These are phyloP conservation scores for Brenthis ino DNA, from an alignment of 2,888 invertebrate species.

Conservation along the genomic window DNA sequence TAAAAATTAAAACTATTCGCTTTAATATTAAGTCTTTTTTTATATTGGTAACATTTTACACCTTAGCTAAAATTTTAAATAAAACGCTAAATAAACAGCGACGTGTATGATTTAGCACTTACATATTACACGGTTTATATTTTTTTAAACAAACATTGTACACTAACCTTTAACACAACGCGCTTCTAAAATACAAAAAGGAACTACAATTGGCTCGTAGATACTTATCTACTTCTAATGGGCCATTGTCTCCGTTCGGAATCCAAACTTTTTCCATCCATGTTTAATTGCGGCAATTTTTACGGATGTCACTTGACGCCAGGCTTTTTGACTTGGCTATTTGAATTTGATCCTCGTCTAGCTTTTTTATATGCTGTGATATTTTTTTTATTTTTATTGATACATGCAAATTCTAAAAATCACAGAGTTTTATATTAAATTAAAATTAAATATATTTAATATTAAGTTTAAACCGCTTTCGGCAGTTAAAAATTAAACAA, in stretches of 20 bases:
- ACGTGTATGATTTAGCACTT: neutral
- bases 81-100: neutral
- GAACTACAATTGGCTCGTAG: constrained; percentile 65
- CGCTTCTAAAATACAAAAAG: constrained; percentile 55
- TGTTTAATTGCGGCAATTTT: constrained; percentile 78
- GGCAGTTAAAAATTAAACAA: neutral
- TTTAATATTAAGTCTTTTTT: too few relatives aligned
- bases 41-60: too few relatives aligned
- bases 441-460: too few relatives aligned
- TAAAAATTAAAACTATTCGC: neutral
- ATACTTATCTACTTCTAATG: constrained; percentile 78
- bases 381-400: constrained; percentile 7
- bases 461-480: neutral
- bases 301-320: constrained; percentile 65
- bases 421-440: neutral
- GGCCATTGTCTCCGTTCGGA: constrained; percentile 70
- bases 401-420: neutral
- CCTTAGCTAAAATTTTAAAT: neutral
- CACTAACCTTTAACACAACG: constrained; percentile 39
- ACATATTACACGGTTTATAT: neutral
- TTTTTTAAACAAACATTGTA: constrained; percentile 30
- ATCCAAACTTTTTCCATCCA: constrained; percentile 62
- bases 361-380: constrained; percentile 17
- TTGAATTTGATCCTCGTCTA: constrained; percentile 42
- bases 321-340: constrained; percentile 48